phyloP scores from a whole-genome alignment of 2,113 vertebrate species.

The Tamias sibiricus region DNA sequence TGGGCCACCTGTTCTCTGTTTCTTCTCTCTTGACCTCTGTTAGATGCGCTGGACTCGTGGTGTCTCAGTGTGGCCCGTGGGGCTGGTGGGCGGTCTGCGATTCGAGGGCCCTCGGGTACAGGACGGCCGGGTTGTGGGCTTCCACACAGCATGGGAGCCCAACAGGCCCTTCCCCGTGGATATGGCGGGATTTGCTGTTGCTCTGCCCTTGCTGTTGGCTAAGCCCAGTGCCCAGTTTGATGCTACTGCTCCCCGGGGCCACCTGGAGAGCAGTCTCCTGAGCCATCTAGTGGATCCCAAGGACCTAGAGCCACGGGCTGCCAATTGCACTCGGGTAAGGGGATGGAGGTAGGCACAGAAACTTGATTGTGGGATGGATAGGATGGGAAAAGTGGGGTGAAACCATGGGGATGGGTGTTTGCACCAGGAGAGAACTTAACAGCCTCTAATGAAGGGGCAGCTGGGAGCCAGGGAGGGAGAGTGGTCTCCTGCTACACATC shows the following conservation, averaged over 20 bases:
- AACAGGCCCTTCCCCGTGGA: slow-evolving; percentile 94
- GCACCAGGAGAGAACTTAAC: background rate
- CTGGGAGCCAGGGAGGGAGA: background rate
- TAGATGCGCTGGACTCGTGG: slow-evolving; percentile 93
- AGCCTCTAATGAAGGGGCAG: background rate
- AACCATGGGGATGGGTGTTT: too few relatives aligned
- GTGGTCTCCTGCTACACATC: background rate
- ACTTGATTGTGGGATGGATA: background rate
- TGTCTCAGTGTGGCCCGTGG: slow-evolving; percentile 95
- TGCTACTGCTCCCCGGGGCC: slow-evolving; percentile 91
- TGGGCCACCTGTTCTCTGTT: background rate
- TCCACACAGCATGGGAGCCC: slow-evolving; percentile 95
- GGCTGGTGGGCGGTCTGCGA: slow-evolving; percentile 94
- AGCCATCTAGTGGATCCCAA: slow-evolving; percentile 91
- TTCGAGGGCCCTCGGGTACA: slow-evolving; percentile 93
- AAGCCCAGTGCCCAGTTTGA: slow-evolving; percentile 91
- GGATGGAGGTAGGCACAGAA: background rate
- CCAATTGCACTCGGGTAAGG: slow-evolving; percentile 92
- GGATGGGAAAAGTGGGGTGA: background rate
- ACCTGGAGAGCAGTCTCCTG: slow-evolving; percentile 94
- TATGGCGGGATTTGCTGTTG: slow-evolving; percentile 95
- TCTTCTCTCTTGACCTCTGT: slow-evolving; percentile 34
- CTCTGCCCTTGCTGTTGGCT: slow-evolving; percentile 89
- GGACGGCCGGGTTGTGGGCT: slow-evolving; percentile 92
- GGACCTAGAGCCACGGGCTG: slow-evolving; percentile 93